Evolutionary conservation across 2,888 invertebrate species (phyloP), one percentile per base, ranked within the genome.

Genomic region (Apodemia zela): DNA sequence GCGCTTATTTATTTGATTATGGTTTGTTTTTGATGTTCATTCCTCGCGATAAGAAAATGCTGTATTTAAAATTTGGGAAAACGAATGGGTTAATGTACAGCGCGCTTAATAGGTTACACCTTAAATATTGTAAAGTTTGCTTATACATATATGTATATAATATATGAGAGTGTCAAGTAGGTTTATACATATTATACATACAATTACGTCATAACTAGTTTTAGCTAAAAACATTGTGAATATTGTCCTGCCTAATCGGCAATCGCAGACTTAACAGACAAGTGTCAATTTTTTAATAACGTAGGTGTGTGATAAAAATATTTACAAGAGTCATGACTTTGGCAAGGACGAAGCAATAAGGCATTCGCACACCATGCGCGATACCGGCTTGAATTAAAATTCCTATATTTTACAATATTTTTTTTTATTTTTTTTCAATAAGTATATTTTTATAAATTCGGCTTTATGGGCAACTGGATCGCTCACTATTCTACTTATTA

Each of bases 41-140:
- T 15, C n/a, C 4, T 15, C 6, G 42, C 42, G n/a, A 38, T 13
- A 42, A n/a, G 42, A 42, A 33, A 10, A 33, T 42, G 5, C 5
- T 0, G 6, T 5, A n/a, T 42, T 42, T 15, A 15, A 15, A 5
- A n/a, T 42, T 15, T n/a, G 42, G 3, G 13, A 6, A 15, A 42
- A 42, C 8, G n/a, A 6, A 42, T 15, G 6, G 5, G 5, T 13
- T 15, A 10, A 25, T 4, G 49, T 18, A 18, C 10, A 25, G 51
- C 51, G 13, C 13, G 18, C 51, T 54, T 54, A 13, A 54, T 54
- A 54, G 3, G 21, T 54, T 54, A 25, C 51, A 25, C 25, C 51
- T 54, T 51, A 54, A 54, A 25, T 54, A 25, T 3, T 54, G 21
- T 54, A 54, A 54, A 54, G 13, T 54, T 54, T 54, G 51, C 51